A percentile compares a stretch with the other conserved stretches of the same genome.
Conservation (phyloP, 37 sponge, comb jelly and placozoan genomes). For the Diacarnus erythraeanus region DNA sequence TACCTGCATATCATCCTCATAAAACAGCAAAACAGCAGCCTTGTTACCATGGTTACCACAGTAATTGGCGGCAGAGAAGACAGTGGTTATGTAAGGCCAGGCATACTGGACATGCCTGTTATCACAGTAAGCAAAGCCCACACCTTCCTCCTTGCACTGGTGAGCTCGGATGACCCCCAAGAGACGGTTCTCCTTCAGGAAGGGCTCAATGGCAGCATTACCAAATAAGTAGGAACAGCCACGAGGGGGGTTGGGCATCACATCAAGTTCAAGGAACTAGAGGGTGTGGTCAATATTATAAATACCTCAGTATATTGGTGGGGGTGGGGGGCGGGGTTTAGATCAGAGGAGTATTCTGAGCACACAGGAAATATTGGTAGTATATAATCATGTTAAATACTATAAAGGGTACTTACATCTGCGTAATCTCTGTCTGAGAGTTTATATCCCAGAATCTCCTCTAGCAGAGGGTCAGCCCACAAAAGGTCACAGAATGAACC, state of each 20-base stretch:
- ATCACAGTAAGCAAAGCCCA: conserved; percentile 46
- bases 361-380: too few relatives aligned
- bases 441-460: conserved; percentile 56
- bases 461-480: conserved; percentile 77
- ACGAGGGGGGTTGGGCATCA: conserved; percentile 76
- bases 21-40: conserved; percentile 70
- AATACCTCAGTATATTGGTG: not conserved
- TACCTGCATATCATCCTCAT: conserved; percentile 47
- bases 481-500: conserved; percentile 67
- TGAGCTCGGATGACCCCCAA: conserved; percentile 80
- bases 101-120: conserved; percentile 37
- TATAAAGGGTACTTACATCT: conserved; percentile 42
- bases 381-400: too few relatives aligned
- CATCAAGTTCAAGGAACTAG: conserved; percentile 81
- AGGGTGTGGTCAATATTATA: too few relatives aligned
- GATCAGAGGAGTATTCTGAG: too few relatives aligned
- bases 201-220: conserved; percentile 56
- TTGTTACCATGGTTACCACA: conserved; percentile 81
- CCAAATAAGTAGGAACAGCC: conserved; percentile 80
- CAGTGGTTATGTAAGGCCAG: conserved; percentile 75
- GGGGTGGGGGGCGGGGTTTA: not conserved
- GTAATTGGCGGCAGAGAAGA: conserved; percentile 89
- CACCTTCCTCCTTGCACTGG: conserved; percentile 82
- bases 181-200: conserved; percentile 55
- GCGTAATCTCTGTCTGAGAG: conserved; percentile 60